Evolutionary conservation across 2,888 invertebrate genomes (phyloP), one percentile per base, ranked within the genome.

Genomic region (Agrotis clavis): DNA sequence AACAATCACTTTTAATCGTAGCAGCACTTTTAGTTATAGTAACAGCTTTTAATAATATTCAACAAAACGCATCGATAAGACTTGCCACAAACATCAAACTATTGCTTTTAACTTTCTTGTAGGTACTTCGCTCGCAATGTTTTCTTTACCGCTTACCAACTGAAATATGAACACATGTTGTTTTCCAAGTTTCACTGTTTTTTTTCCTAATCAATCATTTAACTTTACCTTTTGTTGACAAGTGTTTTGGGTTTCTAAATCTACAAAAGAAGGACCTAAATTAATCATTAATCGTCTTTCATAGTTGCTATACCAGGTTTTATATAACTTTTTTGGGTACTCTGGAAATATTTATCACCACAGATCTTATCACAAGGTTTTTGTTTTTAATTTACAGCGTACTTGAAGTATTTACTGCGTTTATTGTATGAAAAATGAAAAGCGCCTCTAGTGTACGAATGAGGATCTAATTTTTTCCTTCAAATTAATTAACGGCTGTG

Each of bases 1-100:
- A 77, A 83, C 80, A 83, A 75, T 70, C 71, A 67, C 70, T 35
- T 76, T 68, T 85, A 77, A 72, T 80, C 83, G 54, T 68, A 74
- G 67, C 62, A 81, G 66, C 73, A 83, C 77, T 77, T 77, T 74
- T 79, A 79, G 73, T 74, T 79, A 68, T 77, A 83, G 83, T 70
- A 79, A 83, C 80, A 83, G 77, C 81, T 67, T 82, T 83, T 73
- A 80, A 82, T 83, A 83, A 82, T 85, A 83, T 80, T 80, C 71
- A 83, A 83, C 83, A 83, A 82, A 70, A 69, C 62, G 67, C 71
- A 68, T 69, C 80, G 81, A 81, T 81, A 81, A 83, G 83, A 69
- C 53, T 71, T 75, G 60, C 50, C 62, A 79, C 81, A 83, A 81
- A 83, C 81, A 81, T 76, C 63, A 73, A 73, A 67, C 77, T 66